Conservation (phyloP, 2,113 vertebrate genomes). For the Hemibagrus wyckioides region DNA sequence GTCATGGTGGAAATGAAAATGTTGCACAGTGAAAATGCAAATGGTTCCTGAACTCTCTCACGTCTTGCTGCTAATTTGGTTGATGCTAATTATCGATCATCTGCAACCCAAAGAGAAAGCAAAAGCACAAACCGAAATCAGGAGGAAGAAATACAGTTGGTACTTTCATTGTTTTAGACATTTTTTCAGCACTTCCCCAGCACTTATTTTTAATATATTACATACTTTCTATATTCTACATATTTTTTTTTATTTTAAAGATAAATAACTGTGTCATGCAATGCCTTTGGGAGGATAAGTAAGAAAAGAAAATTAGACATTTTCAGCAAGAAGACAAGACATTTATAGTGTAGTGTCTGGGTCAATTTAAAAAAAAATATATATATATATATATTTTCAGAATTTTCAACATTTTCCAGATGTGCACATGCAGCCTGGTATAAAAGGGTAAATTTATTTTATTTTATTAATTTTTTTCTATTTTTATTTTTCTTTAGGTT, state of each 20-base stretch:
- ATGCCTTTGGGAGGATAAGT: not conserved
- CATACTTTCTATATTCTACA: not conserved
- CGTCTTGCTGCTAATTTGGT: not conserved
- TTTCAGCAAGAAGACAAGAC: not conserved
- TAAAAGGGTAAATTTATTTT: not conserved
- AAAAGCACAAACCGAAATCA: constrained; percentile 7
- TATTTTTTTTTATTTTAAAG: not conserved
- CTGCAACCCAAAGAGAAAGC: not conserved
- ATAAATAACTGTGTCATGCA: not conserved
- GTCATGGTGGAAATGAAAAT: not conserved
- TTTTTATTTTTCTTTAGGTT: no score
- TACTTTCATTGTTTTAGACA: not conserved
- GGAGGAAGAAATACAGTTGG: not conserved
- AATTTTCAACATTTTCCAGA: not conserved
- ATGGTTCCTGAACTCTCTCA: not conserved
- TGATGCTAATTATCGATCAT: not conserved
- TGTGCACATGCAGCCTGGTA: not conserved
- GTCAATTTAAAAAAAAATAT: no score
- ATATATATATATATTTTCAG: not conserved
- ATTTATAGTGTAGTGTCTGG: not conserved
- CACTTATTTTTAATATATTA: not conserved
- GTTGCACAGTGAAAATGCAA: not conserved
- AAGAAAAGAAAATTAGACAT: not conserved
- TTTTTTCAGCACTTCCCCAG: not conserved
- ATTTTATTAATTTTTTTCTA: no score